Base-by-base conservation (phyloP, 2,113 vertebrate species). In the Colius striatus region DNA sequence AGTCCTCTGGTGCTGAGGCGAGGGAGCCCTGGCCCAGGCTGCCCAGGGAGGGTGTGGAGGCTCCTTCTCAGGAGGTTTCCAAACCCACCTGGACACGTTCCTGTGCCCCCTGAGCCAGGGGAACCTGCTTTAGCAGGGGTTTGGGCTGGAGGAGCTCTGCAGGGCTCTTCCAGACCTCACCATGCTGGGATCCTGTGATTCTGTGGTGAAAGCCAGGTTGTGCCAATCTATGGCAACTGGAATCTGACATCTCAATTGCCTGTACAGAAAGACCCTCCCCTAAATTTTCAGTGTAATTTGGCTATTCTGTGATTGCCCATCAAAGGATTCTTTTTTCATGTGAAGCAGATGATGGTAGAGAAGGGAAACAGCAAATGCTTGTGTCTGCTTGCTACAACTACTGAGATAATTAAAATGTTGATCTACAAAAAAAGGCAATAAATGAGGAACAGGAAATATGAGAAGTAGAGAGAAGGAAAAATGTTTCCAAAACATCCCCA, bases 231-330 rank as follows among this genome's bases (percentile, higher is more conserved):
- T 0, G 3, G 57, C 43, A 75, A 12, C 19, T 23, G 50, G 53
- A 27, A 0, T 8, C 51, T 19, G 58, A 22, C 2, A 1, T n/a
- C 45, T 45, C 4, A 10, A 45, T 4, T 54, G 25, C 34, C 38
- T 14, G 4, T 32, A n/a, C 4, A 45, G 53, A 17, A 60, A 23
- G 53, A 72, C 3, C 7, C 5, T 67, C 6, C n/a, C 41, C 29
- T 7, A 7, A 29, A 23, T 60, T 4, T 74, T 8, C 5, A 4
- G 29, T 13, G 19, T 55, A 20, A 11, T n/a, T 77, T 87, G 36
- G 13, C 43, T 84, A 30, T 27, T 27, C 70, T 8, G 2, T 20
- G 26, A 2, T 10, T 60, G 25, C 20, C 43, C 26, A 8, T 21
- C 0, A 0, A 73, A 20, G 13, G 21, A 23, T 70, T 66, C 21